phyloP scores from a whole-genome alignment of 1,140 invertebrate species.

The Antheraea mylitta region DNA sequence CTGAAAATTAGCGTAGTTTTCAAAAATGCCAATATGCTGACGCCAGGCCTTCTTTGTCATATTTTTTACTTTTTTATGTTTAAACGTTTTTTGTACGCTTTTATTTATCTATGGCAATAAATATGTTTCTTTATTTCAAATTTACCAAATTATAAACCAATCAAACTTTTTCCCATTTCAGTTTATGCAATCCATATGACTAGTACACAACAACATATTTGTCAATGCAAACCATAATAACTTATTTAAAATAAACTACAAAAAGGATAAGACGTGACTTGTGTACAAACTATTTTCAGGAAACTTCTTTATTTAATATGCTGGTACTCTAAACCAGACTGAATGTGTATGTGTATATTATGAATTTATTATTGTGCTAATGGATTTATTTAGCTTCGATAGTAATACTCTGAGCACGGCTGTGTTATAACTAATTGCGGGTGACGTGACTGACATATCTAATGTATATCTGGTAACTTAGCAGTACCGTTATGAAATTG shows the following conservation, averaged over 20 bases:
- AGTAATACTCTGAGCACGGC: background rate
- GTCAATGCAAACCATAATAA: no score
- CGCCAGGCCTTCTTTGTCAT: no score
- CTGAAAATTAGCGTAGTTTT: no score
- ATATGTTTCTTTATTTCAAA: no score
- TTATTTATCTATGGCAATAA: no score
- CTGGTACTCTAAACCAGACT: background rate
- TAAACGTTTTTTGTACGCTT: no score
- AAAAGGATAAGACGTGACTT: background rate
- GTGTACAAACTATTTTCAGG: background rate
- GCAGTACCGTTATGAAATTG: background rate
- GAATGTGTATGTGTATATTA: background rate
- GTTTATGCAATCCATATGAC: no score
- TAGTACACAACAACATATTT: no score
- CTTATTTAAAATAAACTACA: background rate
- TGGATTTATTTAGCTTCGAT: slow-evolving; percentile 12
- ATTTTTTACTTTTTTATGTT: no score
- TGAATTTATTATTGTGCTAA: slow-evolving; percentile 15
- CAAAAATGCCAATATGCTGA: no score
- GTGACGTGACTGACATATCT: slow-evolving; percentile 14
- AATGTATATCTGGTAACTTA: slow-evolving; percentile 6
- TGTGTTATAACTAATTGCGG: slow-evolving; percentile 4
- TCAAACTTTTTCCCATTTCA: no score
- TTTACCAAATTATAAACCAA: no score
- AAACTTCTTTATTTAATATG: background rate